phyloP scores from a whole-genome alignment of 2,113 vertebrate species.

The Saimiri boliviensis region DNA sequence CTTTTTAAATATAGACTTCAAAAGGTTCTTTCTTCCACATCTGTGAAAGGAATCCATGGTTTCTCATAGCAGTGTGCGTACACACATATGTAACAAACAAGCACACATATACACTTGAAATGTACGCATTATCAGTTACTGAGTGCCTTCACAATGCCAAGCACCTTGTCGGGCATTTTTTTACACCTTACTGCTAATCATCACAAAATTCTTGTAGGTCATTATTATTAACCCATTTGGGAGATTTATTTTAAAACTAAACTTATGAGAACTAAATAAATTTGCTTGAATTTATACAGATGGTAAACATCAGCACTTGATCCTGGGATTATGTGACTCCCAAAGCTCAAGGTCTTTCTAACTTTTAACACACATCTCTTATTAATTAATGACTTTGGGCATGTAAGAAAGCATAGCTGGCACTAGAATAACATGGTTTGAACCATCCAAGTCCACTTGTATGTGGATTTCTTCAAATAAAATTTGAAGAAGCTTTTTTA shows the following conservation, averaged over 20 bases:
- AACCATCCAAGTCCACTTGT: too few relatives aligned
- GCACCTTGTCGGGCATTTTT: neutral
- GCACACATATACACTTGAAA: neutral
- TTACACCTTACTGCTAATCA: neutral
- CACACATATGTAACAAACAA: neutral
- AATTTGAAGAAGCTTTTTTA: neutral
- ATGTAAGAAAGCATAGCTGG: neutral
- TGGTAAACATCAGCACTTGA: neutral
- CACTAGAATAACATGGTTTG: neutral
- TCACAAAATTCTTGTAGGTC: neutral
- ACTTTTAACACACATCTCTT: neutral
- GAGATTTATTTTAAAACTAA: neutral
- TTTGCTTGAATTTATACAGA: neutral
- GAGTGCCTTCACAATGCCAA: neutral
- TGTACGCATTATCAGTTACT: fast-evolving
- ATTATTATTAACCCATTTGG: neutral
- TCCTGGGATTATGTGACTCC: neutral
- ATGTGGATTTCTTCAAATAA: neutral
- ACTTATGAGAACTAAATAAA: slow-evolving; percentile 2
- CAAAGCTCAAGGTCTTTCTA: neutral
- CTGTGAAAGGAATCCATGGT: slow-evolving; percentile 34
- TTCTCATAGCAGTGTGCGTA: neutral
- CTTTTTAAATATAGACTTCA: slow-evolving; percentile 56
- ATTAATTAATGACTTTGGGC: neutral
- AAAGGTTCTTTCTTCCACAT: slow-evolving; percentile 42